Evolutionary conservation across 1,140 invertebrate genomes (phyloP), one percentile per base, ranked within the genome.

Genomic region (Heliconius nattereri): DNA sequence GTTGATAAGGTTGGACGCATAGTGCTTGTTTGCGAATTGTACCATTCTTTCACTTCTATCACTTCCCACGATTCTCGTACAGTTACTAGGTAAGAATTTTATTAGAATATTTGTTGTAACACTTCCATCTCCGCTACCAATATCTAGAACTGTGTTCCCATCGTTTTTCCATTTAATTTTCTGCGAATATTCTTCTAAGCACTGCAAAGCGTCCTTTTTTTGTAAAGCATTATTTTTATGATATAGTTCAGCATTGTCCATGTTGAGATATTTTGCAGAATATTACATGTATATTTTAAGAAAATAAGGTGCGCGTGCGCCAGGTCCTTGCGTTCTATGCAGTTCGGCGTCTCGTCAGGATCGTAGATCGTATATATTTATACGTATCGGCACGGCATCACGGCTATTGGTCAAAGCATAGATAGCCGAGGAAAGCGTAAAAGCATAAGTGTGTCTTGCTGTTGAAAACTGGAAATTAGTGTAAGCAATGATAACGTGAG

Each of bases 171-270:
- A 32, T 32, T 32, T 32, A 32, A 32, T 32, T 32, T 32, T 32
- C 32, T 32, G 32, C 32, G 32, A 2, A 32, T 32, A 32, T 32
- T 32, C 32, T 32, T 32, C 32, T 32, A 32, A 32, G 1, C 32
- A 32, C 6, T 32, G 32, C 32, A 32, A 85, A 1, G 97, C 96
- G 86, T 97, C 97, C 7, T 95, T 94, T 54, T 95, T 95, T 86
- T 98, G 97, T 26, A 97, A 85, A 29, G 92, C 95, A 85, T 96
- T 97, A 32, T 96, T 95, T 79, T 95, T 92, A 9, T 95, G 92
- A 86, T 97, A 97, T 32, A 96, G 88, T 73, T 96, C 89, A 1
- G 96, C 95, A 85, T 95, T 91, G 76, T 97, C 94, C 97, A 97
- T 97, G 76, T 82, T 57, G 5, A 32, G 32, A 32, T 57, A 23